phyloP scores from a whole-genome alignment of 2,888 invertebrate species.

The Deilephila porcellus region DNA sequence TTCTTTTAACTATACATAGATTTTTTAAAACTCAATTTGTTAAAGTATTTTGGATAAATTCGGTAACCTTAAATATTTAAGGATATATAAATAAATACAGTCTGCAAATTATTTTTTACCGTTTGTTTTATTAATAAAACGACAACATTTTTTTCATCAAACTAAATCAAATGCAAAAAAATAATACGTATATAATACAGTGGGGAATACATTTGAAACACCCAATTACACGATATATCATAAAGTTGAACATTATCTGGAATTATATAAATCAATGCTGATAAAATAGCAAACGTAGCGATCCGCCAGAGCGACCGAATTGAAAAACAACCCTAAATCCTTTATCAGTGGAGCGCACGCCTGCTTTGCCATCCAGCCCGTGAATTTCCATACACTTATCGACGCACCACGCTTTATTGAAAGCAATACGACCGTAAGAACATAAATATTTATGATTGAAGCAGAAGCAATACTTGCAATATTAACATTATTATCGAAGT shows the following conservation, averaged over 20 bases:
- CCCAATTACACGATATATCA: conserved; percentile 13
- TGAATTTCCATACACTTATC: conserved; percentile 72
- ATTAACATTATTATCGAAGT: conserved; percentile 22
- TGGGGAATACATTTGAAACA: background rate
- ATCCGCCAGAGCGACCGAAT: conserved; percentile 56
- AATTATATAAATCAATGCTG: conserved; percentile 47
- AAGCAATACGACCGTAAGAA: conserved; percentile 50
- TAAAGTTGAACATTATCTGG: conserved; percentile 16
- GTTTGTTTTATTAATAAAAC: background rate
- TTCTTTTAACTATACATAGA: too few species aligned
- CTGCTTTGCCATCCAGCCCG: conserved; percentile 54
- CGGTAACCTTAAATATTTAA: too few species aligned
- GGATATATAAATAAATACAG: too few species aligned
- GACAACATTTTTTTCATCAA: background rate
- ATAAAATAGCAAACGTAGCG: conserved; percentile 53
- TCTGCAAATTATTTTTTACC: background rate
- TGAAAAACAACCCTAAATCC: conserved; percentile 71
- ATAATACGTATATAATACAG: background rate
- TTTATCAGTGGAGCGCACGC: conserved; percentile 70
- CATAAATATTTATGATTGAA: conserved; percentile 57
- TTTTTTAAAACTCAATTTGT: too few species aligned
- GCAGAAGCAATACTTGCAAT: conserved; percentile 40
- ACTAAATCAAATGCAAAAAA: background rate
- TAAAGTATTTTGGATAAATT: too few species aligned
- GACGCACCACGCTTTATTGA: conserved; percentile 60